phyloP scores from a whole-genome alignment of 2,797 vertebrate genomes.

The Arrhamphus sclerolepis region DNA sequence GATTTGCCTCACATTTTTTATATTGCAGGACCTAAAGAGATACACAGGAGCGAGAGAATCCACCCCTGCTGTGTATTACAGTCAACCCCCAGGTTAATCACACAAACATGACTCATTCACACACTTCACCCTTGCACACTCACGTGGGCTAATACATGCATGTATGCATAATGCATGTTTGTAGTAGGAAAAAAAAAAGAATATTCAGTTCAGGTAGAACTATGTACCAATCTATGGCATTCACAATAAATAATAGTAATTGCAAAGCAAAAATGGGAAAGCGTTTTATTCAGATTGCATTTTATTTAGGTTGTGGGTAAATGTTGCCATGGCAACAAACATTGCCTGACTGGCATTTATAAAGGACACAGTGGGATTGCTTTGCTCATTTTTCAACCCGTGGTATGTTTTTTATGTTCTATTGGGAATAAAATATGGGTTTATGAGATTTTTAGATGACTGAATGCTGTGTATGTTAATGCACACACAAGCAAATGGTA shows the following conservation, averaged over 20 bases:
- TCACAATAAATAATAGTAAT: conserved; percentile 29
- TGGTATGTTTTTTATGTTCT: no score
- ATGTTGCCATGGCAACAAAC: conserved; percentile 39
- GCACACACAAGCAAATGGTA: no score
- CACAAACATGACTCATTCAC: conserved; percentile 38
- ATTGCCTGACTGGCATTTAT: conserved; percentile 40
- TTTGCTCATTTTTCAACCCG: no score
- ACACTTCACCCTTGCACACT: conserved; percentile 21
- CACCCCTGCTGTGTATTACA: conserved; percentile 27
- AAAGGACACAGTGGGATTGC: conserved; percentile 21
- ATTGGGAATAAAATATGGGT: no score
- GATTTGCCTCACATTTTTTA: background rate
- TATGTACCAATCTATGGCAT: conserved; percentile 15
- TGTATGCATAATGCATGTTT: conserved; percentile 14
- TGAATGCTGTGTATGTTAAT: no score
- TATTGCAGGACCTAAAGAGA: conserved; percentile 12
- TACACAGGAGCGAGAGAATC: conserved; percentile 15
- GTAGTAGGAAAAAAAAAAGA: background rate
- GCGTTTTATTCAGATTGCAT: conserved; percentile 27
- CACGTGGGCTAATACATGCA: conserved; percentile 13
- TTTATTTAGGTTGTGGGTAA: conserved; percentile 26
- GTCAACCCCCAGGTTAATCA: conserved; percentile 30
- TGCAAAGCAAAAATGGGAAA: conserved; percentile 31
- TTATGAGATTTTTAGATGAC: no score
- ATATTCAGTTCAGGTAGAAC: conserved; percentile 9